Evolutionary conservation across 2,113 vertebrate genomes (phyloP).

Genomic region (Psilopsiagon aurifrons): DNA sequence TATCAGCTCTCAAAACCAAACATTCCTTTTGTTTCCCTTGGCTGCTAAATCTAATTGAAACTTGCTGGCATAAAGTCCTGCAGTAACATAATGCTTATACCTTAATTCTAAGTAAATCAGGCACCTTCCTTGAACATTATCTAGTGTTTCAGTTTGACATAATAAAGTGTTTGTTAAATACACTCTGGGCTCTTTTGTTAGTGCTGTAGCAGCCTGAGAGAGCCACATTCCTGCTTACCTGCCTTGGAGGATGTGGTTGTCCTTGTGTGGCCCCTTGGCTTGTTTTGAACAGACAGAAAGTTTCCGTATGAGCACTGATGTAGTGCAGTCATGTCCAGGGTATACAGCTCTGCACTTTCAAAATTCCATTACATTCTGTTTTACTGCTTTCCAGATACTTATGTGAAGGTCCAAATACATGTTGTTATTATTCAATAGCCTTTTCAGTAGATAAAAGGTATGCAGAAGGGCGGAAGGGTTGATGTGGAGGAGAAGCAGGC

Average conservation of each 20-base stretch:
- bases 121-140: background rate
- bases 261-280: background rate
- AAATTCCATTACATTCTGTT: background rate
- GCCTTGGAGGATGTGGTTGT: background rate
- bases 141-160: background rate
- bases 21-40: background rate
- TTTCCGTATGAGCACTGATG: background rate
- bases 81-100: background rate
- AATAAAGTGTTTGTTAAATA: background rate
- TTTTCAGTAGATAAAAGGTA: background rate
- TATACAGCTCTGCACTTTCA: background rate
- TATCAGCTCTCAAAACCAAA: background rate
- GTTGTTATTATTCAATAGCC: background rate
- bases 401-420: background rate
- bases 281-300: background rate
- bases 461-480: background rate
- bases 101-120: background rate
- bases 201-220: background rate
- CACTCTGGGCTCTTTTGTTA: background rate
- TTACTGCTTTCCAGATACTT: background rate
- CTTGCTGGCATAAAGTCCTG: background rate
- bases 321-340: rapidly evolving
- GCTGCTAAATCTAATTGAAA: background rate
- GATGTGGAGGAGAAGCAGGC: background rate
- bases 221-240: background rate